A percentile compares a stretch with the other conserved stretches of the same genome.
phyloP scores from a whole-genome alignment of 1,140 invertebrate species.

The Patella vulgata region DNA sequence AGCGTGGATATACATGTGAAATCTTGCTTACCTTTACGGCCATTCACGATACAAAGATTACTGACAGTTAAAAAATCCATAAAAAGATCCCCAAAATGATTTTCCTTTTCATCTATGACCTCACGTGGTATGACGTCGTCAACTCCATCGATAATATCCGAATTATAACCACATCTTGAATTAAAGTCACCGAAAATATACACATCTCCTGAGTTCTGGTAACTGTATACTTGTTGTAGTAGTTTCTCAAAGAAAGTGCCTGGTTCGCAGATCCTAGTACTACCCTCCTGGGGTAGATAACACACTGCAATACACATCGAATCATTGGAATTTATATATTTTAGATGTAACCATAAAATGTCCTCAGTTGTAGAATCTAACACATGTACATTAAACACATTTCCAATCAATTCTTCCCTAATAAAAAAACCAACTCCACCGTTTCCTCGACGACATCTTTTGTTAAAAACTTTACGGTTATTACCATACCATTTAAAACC shows the following conservation, averaged over 20 bases:
- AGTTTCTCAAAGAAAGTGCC: slow-evolving; percentile 14
- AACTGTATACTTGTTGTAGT: slow-evolving; percentile 15
- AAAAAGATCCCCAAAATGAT: slow-evolving; percentile 13
- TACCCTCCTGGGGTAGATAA: slow-evolving; percentile 12
- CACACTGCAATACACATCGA: slow-evolving; percentile 7
- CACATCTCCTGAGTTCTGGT: slow-evolving; percentile 12
- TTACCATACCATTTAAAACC: slow-evolving; percentile 16
- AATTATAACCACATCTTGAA: slow-evolving; percentile 14
- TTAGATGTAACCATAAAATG: slow-evolving; percentile 22
- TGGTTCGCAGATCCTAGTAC: neutral
- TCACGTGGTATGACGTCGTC: slow-evolving; percentile 1
- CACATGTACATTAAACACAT: slow-evolving; percentile 2
- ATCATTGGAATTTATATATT: neutral
- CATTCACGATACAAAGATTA: slow-evolving; percentile 22
- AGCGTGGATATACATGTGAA: slow-evolving; percentile 18
- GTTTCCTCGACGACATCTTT: neutral
- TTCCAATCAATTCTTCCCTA: slow-evolving; percentile 3
- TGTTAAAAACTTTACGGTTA: slow-evolving; percentile 9
- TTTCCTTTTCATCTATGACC: slow-evolving; percentile 13
- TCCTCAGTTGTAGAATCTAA: slow-evolving; percentile 13
- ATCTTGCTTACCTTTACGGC: slow-evolving; percentile 1
- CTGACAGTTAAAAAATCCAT: slow-evolving; percentile 17
- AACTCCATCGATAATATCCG: slow-evolving; percentile 16
- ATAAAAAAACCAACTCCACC: slow-evolving; percentile 19
- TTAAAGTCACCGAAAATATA: slow-evolving; percentile 26